Percentiles rank a stretch among this genome's conserved stretches.
Evolutionary conservation across 2,888 invertebrate genomes (phyloP).

Genomic region (Drosophila prolongata): DNA sequence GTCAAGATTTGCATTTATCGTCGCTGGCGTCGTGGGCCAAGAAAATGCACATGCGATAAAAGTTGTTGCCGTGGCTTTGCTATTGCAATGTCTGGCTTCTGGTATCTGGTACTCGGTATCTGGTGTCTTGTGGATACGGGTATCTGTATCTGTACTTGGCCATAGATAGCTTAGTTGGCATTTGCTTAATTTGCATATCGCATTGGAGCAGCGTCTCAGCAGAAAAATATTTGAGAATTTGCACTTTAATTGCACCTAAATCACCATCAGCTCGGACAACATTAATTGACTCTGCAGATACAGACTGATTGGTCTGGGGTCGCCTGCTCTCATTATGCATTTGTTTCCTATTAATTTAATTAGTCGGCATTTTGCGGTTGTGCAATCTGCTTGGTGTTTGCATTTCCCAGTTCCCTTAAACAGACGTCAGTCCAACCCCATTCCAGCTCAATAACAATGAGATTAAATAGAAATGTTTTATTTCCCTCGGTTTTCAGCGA

Average conservation of each 20-base stretch:
- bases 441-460: conserved; percentile 46
- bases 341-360: conserved; percentile 74
- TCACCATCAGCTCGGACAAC: conserved; percentile 41
- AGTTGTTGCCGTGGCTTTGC: conserved; percentile 39
- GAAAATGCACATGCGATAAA: conserved; percentile 72
- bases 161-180: conserved; percentile 56
- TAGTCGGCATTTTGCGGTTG: conserved; percentile 73
- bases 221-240: conserved; percentile 55
- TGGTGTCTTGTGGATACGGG: conserved; percentile 57
- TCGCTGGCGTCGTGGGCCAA: conserved; percentile 59
- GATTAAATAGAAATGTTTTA: conserved; percentile 64
- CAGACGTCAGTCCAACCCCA: conserved; percentile 1
- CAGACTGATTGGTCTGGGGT: conserved; percentile 29
- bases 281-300: conserved; percentile 62
- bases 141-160: conserved; percentile 31
- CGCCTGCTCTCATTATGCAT: conserved; percentile 49
- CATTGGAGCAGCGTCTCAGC: conserved; percentile 28
- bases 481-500: conserved; percentile 15
- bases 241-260: conserved; percentile 57
- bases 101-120: conserved; percentile 41
- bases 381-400: conserved; percentile 37
- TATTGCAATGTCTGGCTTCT: conserved; percentile 43
- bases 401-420: conserved; percentile 13
- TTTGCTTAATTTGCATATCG: conserved; percentile 68
- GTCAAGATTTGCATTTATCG: conserved; percentile 77